Evolutionary conservation across 1,140 invertebrate genomes (phyloP).

Genomic region (Wiebesia pumilae): DNA sequence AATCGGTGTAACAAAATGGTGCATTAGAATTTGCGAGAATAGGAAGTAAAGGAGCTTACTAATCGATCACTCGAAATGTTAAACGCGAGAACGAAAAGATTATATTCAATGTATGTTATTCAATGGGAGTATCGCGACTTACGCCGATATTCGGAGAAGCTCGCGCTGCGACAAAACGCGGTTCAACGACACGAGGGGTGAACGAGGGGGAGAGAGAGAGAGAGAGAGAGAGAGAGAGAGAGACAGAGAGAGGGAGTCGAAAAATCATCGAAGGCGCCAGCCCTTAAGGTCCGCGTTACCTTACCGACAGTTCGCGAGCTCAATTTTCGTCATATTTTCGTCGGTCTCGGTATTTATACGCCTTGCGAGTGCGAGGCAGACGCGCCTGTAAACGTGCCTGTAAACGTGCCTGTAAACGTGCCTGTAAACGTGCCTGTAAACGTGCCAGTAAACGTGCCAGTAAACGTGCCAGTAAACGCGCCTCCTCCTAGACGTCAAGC

Average conservation of each 20-base stretch:
- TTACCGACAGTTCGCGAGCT: neutral
- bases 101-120: neutral
- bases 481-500: constrained; percentile 27
- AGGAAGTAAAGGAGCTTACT: no score
- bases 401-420: no score
- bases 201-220: neutral
- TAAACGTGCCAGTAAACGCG: no score
- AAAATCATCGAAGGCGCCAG: neutral
- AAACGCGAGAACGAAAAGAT: neutral
- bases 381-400: no score
- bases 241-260: neutral
- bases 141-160: constrained; percentile 17
- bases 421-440: no score
- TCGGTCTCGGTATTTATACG: constrained; percentile 2
- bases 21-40: no score
- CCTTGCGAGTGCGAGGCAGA: neutral
- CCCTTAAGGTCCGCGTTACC: neutral
- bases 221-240: constrained; percentile 17
- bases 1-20: no score
- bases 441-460: no score
- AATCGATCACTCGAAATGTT: no score
- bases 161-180: neutral
- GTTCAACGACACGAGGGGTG: constrained; percentile 30
- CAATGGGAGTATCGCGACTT: neutral
- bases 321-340: neutral